phyloP scores from a whole-genome alignment of 2,797 vertebrate species.

The Etheostoma nigrum region DNA sequence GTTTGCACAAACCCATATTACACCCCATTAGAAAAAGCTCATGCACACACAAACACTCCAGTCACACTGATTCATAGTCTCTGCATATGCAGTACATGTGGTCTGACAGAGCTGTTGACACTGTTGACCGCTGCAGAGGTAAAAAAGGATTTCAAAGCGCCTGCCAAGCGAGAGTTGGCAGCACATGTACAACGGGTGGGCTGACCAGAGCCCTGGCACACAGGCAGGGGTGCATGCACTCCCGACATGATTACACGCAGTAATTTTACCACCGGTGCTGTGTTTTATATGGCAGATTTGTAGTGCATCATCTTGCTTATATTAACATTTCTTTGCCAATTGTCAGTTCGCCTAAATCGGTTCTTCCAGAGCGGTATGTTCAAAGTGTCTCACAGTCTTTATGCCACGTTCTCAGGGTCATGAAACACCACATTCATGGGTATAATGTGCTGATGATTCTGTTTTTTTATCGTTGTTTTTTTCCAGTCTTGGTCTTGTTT shows the following conservation, averaged over 20 bases:
- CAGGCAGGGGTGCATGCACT: constrained; percentile 48
- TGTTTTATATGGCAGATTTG: constrained; percentile 74
- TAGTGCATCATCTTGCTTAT: constrained; percentile 67
- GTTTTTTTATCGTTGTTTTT: background rate
- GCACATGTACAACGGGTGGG: constrained; percentile 67
- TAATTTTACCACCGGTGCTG: constrained; percentile 57
- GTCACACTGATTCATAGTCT: constrained; percentile 69
- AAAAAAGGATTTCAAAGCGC: constrained; percentile 67
- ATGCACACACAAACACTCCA: constrained; percentile 56
- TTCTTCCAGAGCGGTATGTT: constrained; percentile 30
- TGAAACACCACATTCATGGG: constrained; percentile 5
- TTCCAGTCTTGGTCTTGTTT: background rate
- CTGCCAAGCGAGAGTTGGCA: constrained; percentile 79
- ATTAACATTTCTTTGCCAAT: constrained; percentile 65
- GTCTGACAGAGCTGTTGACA: constrained; percentile 74
- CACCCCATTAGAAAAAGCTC: constrained; percentile 63
- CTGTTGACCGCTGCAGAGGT: constrained; percentile 77
- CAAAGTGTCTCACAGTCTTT: constrained; percentile 57
- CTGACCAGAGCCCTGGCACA: constrained; percentile 68
- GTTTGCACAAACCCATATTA: constrained; percentile 57
- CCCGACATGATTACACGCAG: constrained; percentile 54
- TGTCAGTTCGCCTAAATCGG: constrained; percentile 51
- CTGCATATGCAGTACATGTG: constrained; percentile 60
- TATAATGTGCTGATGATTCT: constrained; percentile 7
- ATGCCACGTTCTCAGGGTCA: constrained; percentile 28